Evolutionary conservation across 1,140 invertebrate species (phyloP).

Genomic region (Anoplolepis gracilipes): DNA sequence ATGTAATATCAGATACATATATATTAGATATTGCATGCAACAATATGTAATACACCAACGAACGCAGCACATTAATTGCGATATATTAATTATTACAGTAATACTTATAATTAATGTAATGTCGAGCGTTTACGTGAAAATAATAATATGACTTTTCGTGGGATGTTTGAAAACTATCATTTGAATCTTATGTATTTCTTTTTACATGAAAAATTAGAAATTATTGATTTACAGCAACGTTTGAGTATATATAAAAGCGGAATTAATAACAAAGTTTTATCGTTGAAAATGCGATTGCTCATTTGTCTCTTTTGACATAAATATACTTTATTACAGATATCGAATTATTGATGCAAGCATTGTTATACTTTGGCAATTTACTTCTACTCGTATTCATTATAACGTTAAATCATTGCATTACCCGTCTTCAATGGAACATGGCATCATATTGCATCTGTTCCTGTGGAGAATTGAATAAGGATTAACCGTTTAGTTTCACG

Average conservation of each 20-base stretch:
- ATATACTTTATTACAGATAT: constrained; percentile 28
- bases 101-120: constrained; percentile 34
- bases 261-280: constrained; percentile 16
- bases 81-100: constrained; percentile 29
- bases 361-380: not conserved
- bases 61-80: constrained; percentile 15
- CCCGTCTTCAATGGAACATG: not conserved
- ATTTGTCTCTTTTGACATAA: not conserved
- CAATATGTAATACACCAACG: not conserved
- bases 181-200: no score
- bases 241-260: not conserved
- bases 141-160: constrained; percentile 28
- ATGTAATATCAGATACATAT: not conserved
- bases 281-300: not conserved
- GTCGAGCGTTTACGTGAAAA: not conserved
- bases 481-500: constrained; percentile 60
- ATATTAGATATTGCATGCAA: constrained; percentile 15
- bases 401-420: constrained; percentile 2
- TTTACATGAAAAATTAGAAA: constrained; percentile 21
- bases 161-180: not conserved
- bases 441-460: constrained; percentile 11
- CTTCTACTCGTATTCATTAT: not conserved
- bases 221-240: constrained; percentile 23
- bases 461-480: constrained; percentile 39
- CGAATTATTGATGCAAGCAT: not conserved